These are phyloP conservation scores for Liolophura sinensis DNA, from an alignment of 1,140 invertebrate species.

Conservation along the genomic window DNA sequence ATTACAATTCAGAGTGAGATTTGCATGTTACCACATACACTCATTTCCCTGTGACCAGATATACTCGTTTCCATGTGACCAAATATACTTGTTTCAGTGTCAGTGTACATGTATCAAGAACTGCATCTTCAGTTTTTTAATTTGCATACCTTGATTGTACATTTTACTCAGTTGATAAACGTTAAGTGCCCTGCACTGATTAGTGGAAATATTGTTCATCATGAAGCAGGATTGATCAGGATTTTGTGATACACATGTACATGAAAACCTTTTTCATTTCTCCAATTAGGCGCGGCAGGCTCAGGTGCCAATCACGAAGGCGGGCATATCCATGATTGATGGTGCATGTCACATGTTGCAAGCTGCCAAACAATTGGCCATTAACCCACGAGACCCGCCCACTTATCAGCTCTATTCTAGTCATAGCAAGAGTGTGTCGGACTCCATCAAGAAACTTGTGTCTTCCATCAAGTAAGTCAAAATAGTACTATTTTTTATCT, in stretches of 20 bases:
- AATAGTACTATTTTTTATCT: too few species aligned
- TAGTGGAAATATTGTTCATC: slow-evolving; percentile 1
- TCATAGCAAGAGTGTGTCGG: slow-evolving; percentile 93
- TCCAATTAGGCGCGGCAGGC: slow-evolving; percentile 58
- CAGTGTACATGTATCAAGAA: too few species aligned
- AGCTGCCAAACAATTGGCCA: slow-evolving; percentile 85
- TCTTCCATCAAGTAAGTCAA: slow-evolving; percentile 76
- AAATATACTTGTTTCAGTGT: too few species aligned
- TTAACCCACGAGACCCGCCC: slow-evolving; percentile 86
- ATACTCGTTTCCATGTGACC: too few species aligned
- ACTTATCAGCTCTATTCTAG: slow-evolving; percentile 92
- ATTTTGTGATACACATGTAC: not conserved
- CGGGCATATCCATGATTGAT: slow-evolving; percentile 80
- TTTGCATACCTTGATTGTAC: too few species aligned
- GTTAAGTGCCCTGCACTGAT: not conserved
- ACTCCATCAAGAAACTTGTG: slow-evolving; percentile 92
- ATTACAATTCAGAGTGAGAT: too few species aligned
- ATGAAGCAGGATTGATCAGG: too few species aligned
- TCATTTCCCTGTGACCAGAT: too few species aligned
- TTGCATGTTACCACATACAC: too few species aligned
- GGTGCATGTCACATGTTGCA: slow-evolving; percentile 88
- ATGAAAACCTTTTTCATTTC: slow-evolving; percentile 5
- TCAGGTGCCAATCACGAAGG: slow-evolving; percentile 84
- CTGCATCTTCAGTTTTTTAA: too few species aligned
- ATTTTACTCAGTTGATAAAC: too few species aligned